Evolutionary conservation across 2,113 vertebrate genomes (phyloP).

Genomic region (Galeopterus variegatus): DNA sequence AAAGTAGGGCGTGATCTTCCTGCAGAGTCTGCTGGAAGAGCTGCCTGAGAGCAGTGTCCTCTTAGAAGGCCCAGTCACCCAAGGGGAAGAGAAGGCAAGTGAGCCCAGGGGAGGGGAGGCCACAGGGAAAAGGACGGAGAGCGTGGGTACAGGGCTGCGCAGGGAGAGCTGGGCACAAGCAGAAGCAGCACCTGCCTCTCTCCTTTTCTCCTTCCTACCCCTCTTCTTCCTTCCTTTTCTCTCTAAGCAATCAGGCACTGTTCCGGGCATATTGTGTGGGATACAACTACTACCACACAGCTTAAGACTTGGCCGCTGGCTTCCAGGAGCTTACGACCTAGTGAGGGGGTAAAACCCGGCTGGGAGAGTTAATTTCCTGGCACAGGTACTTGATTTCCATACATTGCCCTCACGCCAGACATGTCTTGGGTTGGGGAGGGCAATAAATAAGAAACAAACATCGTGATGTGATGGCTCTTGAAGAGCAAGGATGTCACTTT

Average conservation of each 20-base stretch:
- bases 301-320: background rate
- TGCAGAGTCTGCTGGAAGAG: background rate
- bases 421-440: background rate
- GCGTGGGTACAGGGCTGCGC: rapidly evolving
- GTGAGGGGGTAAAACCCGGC: background rate
- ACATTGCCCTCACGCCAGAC: background rate
- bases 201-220: too few relatives aligned
- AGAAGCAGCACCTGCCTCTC: background rate
- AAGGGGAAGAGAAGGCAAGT: background rate
- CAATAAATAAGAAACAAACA: background rate
- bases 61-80: background rate
- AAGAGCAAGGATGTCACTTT: background rate
- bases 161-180: background rate
- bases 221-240: background rate
- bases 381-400: background rate
- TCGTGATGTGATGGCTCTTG: background rate
- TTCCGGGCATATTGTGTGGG: background rate
- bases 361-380: background rate
- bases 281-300: background rate
- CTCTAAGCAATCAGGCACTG: background rate
- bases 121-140: background rate
- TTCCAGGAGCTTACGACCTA: background rate
- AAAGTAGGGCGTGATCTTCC: background rate
- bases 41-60: background rate
- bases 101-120: background rate